A percentile compares a stretch with the other conserved stretches of the same genome.
phyloP scores from a whole-genome alignment of 2,113 vertebrate species.

The Galeopterus variegatus region DNA sequence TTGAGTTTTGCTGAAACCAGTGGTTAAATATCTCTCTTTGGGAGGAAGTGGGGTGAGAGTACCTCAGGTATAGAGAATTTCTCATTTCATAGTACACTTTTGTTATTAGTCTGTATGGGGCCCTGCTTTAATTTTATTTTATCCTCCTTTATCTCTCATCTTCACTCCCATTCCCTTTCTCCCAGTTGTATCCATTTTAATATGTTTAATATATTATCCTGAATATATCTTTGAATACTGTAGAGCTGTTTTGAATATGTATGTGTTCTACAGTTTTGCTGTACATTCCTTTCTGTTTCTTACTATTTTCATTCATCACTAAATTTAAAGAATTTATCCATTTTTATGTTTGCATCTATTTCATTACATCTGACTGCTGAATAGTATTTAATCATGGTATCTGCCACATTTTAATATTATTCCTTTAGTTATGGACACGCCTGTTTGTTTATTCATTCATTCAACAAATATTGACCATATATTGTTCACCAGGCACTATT shows the following conservation, averaged over 20 bases:
- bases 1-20: slow-evolving; percentile 43
- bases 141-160: not conserved
- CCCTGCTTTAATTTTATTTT: slow-evolving; percentile 36
- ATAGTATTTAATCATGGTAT: not conserved
- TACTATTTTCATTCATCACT: slow-evolving; percentile 39
- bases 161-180: slow-evolving; percentile 7
- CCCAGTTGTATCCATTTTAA: not conserved
- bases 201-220: not conserved
- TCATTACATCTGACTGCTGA: not conserved
- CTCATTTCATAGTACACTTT: not conserved
- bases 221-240: slow-evolving; percentile 21
- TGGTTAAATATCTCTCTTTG: not conserved
- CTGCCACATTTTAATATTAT: slow-evolving; percentile 28
- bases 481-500: not conserved
- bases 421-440: not conserved
- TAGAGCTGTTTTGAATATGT: not conserved
- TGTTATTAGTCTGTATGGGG: not conserved
- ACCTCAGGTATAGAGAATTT: not conserved
- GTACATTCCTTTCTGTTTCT: not conserved
- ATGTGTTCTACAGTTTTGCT: not conserved
- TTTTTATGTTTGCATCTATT: slow-evolving; percentile 26
- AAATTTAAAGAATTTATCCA: slow-evolving; percentile 16
- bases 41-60: not conserved
- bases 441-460: not conserved
- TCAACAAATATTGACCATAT: slow-evolving; percentile 5